Evolutionary conservation across 2,888 invertebrate species (phyloP).

Genomic region (Nycteola revayana): DNA sequence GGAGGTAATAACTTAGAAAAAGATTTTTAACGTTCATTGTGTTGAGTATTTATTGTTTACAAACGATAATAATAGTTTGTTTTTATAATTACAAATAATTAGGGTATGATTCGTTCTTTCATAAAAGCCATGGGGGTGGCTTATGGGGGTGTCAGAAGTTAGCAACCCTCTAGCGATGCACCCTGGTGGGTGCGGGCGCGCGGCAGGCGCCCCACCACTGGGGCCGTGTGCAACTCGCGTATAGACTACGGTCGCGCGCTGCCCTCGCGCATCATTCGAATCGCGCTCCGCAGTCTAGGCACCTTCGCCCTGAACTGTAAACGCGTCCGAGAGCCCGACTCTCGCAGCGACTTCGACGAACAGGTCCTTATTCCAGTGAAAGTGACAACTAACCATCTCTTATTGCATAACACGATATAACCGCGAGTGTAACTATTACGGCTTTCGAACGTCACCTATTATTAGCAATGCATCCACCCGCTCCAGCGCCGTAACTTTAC

Average conservation of each 20-base stretch:
- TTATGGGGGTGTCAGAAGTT: slow-evolving; percentile 17
- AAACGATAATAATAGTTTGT: too few species aligned
- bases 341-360: slow-evolving; percentile 79
- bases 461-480: slow-evolving; percentile 68
- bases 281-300: slow-evolving; percentile 79
- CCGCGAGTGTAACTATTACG: slow-evolving; percentile 68
- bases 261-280: slow-evolving; percentile 80
- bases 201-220: slow-evolving; percentile 62
- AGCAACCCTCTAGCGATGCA: slow-evolving; percentile 31
- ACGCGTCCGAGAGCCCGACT: slow-evolving; percentile 77
- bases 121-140: too few species aligned
- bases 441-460: slow-evolving; percentile 67
- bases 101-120: too few species aligned
- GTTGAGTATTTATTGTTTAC: too few species aligned
- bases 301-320: slow-evolving; percentile 71
- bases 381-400: slow-evolving; percentile 55
- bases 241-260: slow-evolving; percentile 76
- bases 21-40: too few species aligned
- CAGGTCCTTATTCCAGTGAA: slow-evolving; percentile 76
- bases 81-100: too few species aligned
- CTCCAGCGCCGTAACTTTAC: slow-evolving; percentile 79
- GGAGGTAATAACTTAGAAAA: too few species aligned
- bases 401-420: slow-evolving; percentile 43
- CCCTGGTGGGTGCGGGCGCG: slow-evolving; percentile 46
- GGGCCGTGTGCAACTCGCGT: slow-evolving; percentile 79